phyloP scores from a whole-genome alignment of 2,113 vertebrate species.

The Tylochromis polylepis region DNA sequence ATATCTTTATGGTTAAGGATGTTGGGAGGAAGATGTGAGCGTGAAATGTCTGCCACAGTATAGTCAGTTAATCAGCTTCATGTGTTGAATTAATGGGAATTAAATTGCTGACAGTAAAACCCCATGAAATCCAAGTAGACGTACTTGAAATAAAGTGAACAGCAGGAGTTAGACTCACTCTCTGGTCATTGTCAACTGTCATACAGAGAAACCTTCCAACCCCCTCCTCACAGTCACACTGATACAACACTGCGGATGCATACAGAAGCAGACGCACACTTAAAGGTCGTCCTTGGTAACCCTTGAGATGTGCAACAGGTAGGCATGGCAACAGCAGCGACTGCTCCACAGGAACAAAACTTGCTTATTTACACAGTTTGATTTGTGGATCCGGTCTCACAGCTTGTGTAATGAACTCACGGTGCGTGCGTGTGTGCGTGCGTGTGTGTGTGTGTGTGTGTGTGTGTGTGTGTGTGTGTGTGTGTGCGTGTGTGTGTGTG shows the following conservation, averaged over 20 bases:
- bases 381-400: constrained; percentile 52
- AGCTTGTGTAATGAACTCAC: constrained; percentile 42
- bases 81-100: not conserved
- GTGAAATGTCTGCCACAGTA: not conserved
- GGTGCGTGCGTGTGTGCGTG: not conserved
- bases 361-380: constrained; percentile 60
- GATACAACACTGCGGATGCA: not conserved
- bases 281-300: constrained; percentile 47
- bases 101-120: not conserved
- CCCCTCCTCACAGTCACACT: not conserved
- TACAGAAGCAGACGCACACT: constrained; percentile 20
- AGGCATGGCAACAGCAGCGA: constrained; percentile 44
- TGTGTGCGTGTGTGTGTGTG: too few species aligned
- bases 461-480: not conserved
- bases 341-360: constrained; percentile 42
- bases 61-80: not conserved
- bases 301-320: constrained; percentile 54
- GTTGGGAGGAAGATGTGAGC: not conserved
- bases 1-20: not conserved
- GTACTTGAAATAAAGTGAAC: not conserved
- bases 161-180: not conserved
- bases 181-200: constrained; percentile 31
- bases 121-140: not conserved
- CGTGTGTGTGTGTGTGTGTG: not conserved
- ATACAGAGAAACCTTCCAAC: not conserved